A percentile compares a stretch with the other conserved stretches of the same genome.
Evolutionary conservation across 1,140 invertebrate genomes (phyloP).

Genomic region (Penaeus indicus): DNA sequence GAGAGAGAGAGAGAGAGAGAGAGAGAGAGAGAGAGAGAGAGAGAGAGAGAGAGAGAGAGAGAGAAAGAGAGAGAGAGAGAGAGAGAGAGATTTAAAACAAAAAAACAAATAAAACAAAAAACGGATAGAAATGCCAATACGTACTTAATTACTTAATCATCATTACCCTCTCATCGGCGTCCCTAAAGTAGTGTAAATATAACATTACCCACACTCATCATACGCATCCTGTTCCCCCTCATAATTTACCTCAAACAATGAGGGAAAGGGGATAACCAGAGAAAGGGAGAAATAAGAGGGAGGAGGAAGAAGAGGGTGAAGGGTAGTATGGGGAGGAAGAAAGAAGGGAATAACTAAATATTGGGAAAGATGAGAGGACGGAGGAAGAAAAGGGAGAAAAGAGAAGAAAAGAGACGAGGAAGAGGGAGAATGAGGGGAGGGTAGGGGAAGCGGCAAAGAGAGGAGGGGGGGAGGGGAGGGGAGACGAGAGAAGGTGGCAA

Average conservation of each 20-base stretch:
- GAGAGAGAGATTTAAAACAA: too few species aligned
- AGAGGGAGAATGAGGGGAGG: background rate
- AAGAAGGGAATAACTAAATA: too few species aligned
- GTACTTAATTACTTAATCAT: too few species aligned
- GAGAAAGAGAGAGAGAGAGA: too few species aligned
- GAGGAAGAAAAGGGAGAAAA: background rate
- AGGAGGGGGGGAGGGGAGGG: background rate
- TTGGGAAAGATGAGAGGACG: background rate
- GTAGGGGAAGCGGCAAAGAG: background rate
- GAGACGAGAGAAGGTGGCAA: background rate
- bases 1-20: slow-evolving; percentile 4
- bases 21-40: too few species aligned
- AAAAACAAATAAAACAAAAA: too few species aligned
- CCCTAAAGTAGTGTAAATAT: too few species aligned
- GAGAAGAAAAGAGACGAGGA: background rate
- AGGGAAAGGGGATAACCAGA: too few species aligned
- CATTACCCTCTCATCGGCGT: too few species aligned
- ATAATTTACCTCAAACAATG: background rate
- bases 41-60: too few species aligned
- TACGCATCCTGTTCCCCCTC: background rate
- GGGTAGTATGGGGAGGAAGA: background rate
- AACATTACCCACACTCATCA: too few species aligned
- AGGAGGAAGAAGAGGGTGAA: background rate
- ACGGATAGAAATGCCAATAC: too few species aligned
- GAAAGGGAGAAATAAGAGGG: background rate